Evolutionary conservation across 37 sponge, comb jelly and placozoan genomes (phyloP), one percentile per base, ranked within the genome.

Genomic region (Spongilla lacustris): DNA sequence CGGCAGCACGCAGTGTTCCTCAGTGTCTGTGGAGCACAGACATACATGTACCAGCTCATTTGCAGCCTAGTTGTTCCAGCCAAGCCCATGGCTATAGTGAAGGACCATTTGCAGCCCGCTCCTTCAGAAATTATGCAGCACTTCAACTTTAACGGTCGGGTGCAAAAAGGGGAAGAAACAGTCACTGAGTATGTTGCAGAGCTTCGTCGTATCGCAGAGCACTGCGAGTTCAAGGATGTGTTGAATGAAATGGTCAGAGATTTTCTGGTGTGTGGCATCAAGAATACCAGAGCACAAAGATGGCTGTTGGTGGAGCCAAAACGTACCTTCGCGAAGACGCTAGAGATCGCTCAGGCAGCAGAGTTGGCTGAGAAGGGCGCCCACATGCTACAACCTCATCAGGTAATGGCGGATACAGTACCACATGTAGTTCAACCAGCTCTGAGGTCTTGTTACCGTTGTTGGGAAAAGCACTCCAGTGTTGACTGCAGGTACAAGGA

Each of bases 181-280:
- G 79, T 89, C 0, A 50, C 84, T 11, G 36, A 38, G 27, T 89
- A 68, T 75, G 69, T 84, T 21, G 85, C 81, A 22, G 83, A 81
- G 82, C 48, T 88, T 1, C 36, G 76, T 5, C 4, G 34, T 0
- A 28, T 84, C 29, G 50, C 85, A 9, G 41, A 50, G 25, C 25
- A 49, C 67, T 89, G 90, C n/a, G 36, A 84, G 0, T 88, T 75
- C 35, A 77, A 77, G 27, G 72, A 14, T n/a, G n/a, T 35, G 13
- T 73, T 89, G 25, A 49, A 84, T 31, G 74, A 32, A 13, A 73
- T 76, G 80, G 26, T 89, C 4, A 11, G 84, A 2, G 89, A 83
- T n/a, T 34, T 79, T 23, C 1, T 87, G 0, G 88, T 87, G 24
- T 87, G 82, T 75, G 88, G 88, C 4, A 81, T 87, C 11, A 73